These are phyloP conservation scores for Acheta domesticus DNA, from an alignment of 2,888 invertebrate genomes.

Conservation along the genomic window DNA sequence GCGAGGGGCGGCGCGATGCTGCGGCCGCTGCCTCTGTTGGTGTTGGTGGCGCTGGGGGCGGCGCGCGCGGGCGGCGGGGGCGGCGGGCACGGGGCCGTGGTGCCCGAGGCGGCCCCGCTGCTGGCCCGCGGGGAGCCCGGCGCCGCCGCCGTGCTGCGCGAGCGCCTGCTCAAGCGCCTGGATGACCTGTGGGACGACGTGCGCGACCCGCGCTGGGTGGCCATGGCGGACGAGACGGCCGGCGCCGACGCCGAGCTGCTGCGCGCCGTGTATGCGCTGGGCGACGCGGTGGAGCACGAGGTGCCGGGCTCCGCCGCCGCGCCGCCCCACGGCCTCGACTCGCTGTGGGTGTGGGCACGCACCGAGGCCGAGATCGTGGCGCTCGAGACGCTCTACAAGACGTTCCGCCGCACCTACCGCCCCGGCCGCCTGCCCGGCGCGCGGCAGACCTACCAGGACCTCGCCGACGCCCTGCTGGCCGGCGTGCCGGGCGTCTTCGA, in stretches of 20 bases:
- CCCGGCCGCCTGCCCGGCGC: constrained; percentile 48
- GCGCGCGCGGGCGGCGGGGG: constrained; percentile 61
- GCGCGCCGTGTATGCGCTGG: constrained; percentile 56
- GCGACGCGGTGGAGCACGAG: constrained; percentile 50
- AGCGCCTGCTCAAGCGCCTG: constrained; percentile 54
- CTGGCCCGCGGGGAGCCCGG: constrained; percentile 60
- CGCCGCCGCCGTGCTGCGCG: constrained; percentile 64
- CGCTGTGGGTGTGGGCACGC: constrained; percentile 61
- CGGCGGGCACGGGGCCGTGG: constrained; percentile 62
- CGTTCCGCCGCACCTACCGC: constrained; percentile 60
- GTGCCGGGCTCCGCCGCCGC: constrained; percentile 29
- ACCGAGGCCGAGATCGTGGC: constrained; percentile 59
- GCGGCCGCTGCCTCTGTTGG: background rate
- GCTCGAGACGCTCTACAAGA: constrained; percentile 64
- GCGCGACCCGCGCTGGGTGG: constrained; percentile 45
- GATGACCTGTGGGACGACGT: constrained; percentile 52
- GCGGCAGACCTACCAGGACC: constrained; percentile 58
- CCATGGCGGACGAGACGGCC: constrained; percentile 32
- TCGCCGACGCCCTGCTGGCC: constrained; percentile 62
- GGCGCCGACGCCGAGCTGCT: constrained; percentile 56
- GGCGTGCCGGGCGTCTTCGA: constrained; percentile 58
- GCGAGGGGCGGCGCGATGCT: background rate
- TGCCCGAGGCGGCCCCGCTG: constrained; percentile 68
- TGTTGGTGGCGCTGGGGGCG: background rate
- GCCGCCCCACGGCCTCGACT: constrained; percentile 32